Evolutionary conservation across 2,113 vertebrate genomes (phyloP).

Genomic region (Canis aureus): DNA sequence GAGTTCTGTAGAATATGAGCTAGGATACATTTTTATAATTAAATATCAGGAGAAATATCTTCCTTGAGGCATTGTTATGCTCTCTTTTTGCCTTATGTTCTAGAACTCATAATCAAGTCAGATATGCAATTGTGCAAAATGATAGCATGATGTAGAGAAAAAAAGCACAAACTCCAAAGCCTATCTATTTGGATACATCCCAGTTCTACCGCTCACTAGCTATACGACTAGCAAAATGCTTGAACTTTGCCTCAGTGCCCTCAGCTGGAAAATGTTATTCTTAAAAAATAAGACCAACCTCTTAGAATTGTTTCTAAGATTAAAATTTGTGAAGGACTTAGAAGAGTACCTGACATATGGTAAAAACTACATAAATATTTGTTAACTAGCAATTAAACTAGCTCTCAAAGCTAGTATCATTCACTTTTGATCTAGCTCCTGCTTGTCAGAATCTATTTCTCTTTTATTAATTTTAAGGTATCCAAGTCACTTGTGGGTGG

Average conservation of each 20-base stretch:
- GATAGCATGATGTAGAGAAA: neutral
- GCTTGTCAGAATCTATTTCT: neutral
- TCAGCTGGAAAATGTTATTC: neutral
- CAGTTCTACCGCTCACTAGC: neutral
- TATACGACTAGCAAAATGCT: neutral
- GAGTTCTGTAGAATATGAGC: neutral
- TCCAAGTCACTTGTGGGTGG: neutral
- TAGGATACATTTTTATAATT: constrained; percentile 20
- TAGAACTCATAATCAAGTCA: neutral
- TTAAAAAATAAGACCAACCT: neutral
- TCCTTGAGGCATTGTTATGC: neutral
- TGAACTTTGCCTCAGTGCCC: neutral
- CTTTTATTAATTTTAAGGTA: constrained; percentile 40
- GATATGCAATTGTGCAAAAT: neutral
- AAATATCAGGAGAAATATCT: neutral
- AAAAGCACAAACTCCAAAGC: neutral
- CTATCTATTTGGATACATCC: neutral
- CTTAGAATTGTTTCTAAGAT: neutral
- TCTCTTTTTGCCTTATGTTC: neutral
- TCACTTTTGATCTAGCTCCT: neutral
- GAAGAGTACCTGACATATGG: neutral
- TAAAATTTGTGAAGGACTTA: neutral
- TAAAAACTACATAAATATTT: neutral
- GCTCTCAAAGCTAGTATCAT: neutral
- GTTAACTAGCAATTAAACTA: constrained; percentile 19